Evolutionary conservation across 2,113 vertebrate species (phyloP).

Genomic region (Burhinus oedicnemus): DNA sequence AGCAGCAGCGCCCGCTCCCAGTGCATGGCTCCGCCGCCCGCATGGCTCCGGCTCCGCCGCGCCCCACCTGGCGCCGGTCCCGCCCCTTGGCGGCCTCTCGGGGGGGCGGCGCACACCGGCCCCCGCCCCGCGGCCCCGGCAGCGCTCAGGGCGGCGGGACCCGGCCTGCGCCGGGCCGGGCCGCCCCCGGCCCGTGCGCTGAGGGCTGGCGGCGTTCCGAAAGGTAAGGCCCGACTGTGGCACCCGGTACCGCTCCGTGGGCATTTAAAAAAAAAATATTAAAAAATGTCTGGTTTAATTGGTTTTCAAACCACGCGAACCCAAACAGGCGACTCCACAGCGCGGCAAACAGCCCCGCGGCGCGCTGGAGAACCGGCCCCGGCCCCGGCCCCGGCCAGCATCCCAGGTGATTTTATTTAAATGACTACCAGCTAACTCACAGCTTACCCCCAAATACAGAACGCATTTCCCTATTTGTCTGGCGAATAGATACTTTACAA

Average conservation of each 20-base stretch:
- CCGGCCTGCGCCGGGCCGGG: too few relatives aligned
- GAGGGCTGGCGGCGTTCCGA: neutral
- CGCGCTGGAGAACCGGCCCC: too few relatives aligned
- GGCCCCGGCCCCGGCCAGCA: too few relatives aligned
- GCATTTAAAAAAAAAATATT: too few relatives aligned
- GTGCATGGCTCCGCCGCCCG: conserved; percentile 66
- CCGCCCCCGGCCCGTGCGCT: neutral
- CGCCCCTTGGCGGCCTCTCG: neutral
- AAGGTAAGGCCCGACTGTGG: too few relatives aligned
- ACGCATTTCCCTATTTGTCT: neutral
- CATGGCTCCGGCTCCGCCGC: neutral
- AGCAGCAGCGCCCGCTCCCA: conserved; percentile 77
- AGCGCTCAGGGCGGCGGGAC: too few relatives aligned
- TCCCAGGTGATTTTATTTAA: neutral
- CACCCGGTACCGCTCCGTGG: too few relatives aligned
- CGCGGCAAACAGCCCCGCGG: too few relatives aligned
- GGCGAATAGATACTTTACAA: neutral
- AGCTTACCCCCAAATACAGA: neutral
- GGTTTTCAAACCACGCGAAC: neutral
- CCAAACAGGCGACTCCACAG: too few relatives aligned
- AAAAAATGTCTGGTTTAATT: too few relatives aligned
- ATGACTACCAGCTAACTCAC: neutral
- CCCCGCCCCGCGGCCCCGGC: neutral
- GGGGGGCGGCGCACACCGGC: too few relatives aligned
- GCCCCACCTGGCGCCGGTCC: neutral